Conservation (phyloP, 2,113 vertebrate species). For the Butorides virescens region DNA sequence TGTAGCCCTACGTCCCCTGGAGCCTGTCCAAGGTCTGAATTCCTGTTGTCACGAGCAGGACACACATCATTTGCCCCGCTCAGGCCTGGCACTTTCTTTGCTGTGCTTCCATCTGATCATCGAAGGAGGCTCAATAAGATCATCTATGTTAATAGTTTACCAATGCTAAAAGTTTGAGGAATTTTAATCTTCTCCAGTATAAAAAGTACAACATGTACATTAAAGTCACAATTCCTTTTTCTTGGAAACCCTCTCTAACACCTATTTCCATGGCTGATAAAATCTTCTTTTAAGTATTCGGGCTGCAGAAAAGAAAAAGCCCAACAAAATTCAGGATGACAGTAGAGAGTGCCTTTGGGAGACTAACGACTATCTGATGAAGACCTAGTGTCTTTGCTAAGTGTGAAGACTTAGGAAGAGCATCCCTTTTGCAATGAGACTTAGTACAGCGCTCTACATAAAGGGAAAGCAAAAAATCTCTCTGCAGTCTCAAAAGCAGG, state of each 20-base stretch:
- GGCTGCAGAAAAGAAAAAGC: not conserved
- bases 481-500: not conserved
- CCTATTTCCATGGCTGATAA: not conserved
- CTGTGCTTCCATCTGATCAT: not conserved
- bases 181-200: not conserved
- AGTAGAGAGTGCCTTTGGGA: not conserved
- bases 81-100: not conserved
- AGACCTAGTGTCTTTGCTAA: not conserved
- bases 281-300: not conserved
- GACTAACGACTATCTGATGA: not conserved
- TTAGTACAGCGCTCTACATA: not conserved
- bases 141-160: not conserved
- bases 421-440: not conserved
- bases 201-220: not conserved
- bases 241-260: not conserved
- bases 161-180: not conserved
- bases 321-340: not conserved
- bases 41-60: not conserved
- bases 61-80: fast-evolving
- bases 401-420: not conserved
- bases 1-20: not conserved
- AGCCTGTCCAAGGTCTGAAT: not conserved
- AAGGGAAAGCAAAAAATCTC: not conserved
- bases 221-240: not conserved
- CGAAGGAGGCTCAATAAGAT: not conserved